phyloP scores from a whole-genome alignment of 2,888 invertebrate genomes.

The Pachymerium ferrugineum region DNA sequence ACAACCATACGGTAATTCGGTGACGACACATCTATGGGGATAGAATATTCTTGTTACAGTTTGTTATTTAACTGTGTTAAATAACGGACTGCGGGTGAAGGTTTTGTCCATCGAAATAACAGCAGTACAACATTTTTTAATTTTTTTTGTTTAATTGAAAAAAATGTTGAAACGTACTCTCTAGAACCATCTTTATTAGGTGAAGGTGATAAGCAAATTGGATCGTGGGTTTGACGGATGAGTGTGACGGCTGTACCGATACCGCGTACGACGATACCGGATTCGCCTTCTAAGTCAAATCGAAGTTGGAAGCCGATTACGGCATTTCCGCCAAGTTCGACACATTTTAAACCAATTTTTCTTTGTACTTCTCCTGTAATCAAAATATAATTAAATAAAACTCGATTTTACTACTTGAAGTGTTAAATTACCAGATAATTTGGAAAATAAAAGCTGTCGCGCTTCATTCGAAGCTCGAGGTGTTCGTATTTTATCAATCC shows the following conservation, averaged over 20 bases:
- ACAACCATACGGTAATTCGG: no score
- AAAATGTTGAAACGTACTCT: slow-evolving; percentile 44
- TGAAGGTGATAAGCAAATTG: slow-evolving; percentile 31
- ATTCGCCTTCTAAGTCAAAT: slow-evolving; percentile 95
- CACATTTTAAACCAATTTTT: slow-evolving; percentile 85
- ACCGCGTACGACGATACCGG: slow-evolving; percentile 91
- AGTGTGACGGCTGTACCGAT: slow-evolving; percentile 83
- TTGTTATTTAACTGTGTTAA: no score
- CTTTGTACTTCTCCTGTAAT: slow-evolving; percentile 74
- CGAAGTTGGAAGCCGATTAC: slow-evolving; percentile 89
- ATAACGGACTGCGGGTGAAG: no score
- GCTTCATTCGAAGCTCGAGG: slow-evolving; percentile 96
- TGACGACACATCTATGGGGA: no score
- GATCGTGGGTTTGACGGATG: slow-evolving; percentile 37
- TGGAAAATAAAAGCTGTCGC: slow-evolving; percentile 88
- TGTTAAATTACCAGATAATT: slow-evolving; percentile 73
- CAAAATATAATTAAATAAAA: not conserved
- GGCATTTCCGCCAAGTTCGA: slow-evolving; percentile 89
- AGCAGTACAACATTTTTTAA: no score
- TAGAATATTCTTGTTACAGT: no score
- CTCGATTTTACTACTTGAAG: no score
- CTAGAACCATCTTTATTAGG: slow-evolving; percentile 39
- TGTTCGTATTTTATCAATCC: slow-evolving; percentile 98
- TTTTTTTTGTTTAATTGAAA: not conserved
- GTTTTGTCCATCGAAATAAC: no score